Evolutionary conservation across 2,888 invertebrate species (phyloP).

Genomic region (Axea sp.): DNA sequence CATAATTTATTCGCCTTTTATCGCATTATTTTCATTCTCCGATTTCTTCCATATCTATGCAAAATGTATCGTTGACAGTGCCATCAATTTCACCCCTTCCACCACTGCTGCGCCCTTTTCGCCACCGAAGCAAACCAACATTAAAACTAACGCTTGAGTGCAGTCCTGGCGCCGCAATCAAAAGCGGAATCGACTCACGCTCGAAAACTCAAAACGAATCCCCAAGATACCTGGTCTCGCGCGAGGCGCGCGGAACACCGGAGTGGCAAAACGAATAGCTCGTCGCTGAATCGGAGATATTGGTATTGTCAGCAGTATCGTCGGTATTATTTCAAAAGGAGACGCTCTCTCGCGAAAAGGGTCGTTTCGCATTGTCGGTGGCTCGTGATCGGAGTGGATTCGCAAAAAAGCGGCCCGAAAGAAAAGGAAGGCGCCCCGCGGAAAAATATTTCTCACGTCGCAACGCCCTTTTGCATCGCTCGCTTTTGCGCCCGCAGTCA

Average conservation of each 20-base stretch:
- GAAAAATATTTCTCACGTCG: constrained; percentile 78
- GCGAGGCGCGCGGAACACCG: constrained; percentile 15
- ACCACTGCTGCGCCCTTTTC: no score
- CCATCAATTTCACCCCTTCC: no score
- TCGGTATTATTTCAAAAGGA: constrained; percentile 70
- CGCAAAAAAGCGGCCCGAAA: constrained; percentile 30
- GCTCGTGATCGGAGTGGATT: constrained; percentile 25
- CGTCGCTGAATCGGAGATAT: constrained; percentile 57
- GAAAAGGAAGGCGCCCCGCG: constrained; percentile 61
- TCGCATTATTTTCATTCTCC: no score
- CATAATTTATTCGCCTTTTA: no score
- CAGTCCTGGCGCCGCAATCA: constrained; percentile 27
- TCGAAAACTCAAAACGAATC: constrained; percentile 46
- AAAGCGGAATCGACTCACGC: constrained; percentile 26
- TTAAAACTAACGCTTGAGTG: constrained; percentile 30
- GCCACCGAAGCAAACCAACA: constrained; percentile 30
- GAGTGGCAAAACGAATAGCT: constrained; percentile 40
- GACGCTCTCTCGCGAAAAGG: constrained; percentile 28
- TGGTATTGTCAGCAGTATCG: constrained; percentile 67
- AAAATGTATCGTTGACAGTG: no score
- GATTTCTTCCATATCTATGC: no score
- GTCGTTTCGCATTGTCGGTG: constrained; percentile 38
- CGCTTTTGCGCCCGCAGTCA: constrained; percentile 63
- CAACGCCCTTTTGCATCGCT: constrained; percentile 65
- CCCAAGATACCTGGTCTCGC: constrained; percentile 38